Evolutionary conservation across 2,797 vertebrate genomes (phyloP).

Genomic region (Spheniscus humboldti): DNA sequence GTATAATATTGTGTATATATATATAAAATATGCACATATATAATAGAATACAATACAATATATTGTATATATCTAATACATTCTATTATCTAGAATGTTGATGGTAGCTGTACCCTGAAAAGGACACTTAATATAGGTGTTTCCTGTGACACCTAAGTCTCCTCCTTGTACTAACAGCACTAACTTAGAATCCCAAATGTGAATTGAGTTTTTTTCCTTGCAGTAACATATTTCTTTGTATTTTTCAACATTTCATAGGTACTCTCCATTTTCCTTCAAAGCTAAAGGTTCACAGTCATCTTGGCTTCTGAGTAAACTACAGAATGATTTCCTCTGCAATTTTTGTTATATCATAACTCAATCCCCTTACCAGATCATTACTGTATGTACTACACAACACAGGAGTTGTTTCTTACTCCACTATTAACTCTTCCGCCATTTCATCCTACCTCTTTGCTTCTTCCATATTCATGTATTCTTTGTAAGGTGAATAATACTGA

Average conservation of each 20-base stretch:
- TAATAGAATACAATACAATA: background rate
- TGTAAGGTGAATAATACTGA: background rate
- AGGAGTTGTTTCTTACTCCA: background rate
- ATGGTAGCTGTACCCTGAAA: background rate
- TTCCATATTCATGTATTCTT: background rate
- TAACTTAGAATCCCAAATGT: background rate
- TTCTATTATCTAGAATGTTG: background rate
- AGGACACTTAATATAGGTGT: background rate
- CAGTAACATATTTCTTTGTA: background rate
- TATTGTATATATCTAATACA: background rate
- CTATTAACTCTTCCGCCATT: background rate
- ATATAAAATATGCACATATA: background rate
- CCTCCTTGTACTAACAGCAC: background rate
- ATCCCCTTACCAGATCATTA: background rate
- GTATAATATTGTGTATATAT: background rate
- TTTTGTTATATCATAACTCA: background rate
- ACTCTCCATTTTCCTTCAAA: background rate
- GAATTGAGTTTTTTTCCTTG: background rate
- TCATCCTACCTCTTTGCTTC: background rate
- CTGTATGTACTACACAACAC: background rate
- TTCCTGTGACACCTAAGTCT: background rate
- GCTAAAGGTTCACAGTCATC: background rate
- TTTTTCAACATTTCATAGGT: background rate
- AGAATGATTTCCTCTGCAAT: background rate
- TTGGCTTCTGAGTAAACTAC: background rate